These are phyloP conservation scores for Littorina saxatilis DNA, from an alignment of 1,140 invertebrate species.

Conservation along the genomic window DNA sequence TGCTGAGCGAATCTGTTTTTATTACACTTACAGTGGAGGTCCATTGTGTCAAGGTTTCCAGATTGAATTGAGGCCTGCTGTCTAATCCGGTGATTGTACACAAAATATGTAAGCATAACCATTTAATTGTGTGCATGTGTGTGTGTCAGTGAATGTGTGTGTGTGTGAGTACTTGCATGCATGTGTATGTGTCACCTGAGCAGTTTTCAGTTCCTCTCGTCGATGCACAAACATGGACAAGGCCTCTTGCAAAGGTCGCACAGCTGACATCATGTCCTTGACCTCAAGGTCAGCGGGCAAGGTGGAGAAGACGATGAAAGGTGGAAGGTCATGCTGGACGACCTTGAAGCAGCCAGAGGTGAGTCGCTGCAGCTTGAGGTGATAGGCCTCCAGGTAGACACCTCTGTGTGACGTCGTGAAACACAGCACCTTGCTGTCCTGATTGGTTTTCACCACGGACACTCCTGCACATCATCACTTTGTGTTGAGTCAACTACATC, in stretches of 20 bases:
- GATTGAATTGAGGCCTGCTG: too few relatives aligned
- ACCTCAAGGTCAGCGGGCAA: slow-evolving; percentile 27
- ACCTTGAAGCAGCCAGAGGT: slow-evolving; percentile 2
- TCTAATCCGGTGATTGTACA: too few relatives aligned
- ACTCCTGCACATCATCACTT: slow-evolving; percentile 12
- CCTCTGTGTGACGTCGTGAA: slow-evolving; percentile 21
- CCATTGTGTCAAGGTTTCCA: too few relatives aligned
- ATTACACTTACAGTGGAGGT: too few relatives aligned
- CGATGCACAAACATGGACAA: slow-evolving; percentile 20
- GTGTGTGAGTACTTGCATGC: too few relatives aligned
- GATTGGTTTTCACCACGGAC: neutral
- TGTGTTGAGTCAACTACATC: too few relatives aligned
- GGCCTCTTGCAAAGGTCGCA: slow-evolving; percentile 16
- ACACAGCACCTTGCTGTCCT: slow-evolving; percentile 26
- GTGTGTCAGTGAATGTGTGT: too few relatives aligned
- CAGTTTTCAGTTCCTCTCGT: slow-evolving; percentile 17
- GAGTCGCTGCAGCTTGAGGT: slow-evolving; percentile 24
- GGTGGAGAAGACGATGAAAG: slow-evolving; percentile 10
- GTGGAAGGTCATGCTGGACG: slow-evolving; percentile 30
- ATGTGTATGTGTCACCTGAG: too few relatives aligned
- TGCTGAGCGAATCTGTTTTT: too few relatives aligned
- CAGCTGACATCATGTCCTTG: slow-evolving; percentile 18
- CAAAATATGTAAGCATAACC: too few relatives aligned
- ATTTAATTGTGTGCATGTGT: too few relatives aligned
- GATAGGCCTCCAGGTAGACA: slow-evolving; percentile 14